These are phyloP conservation scores for Origma solitaria DNA, from an alignment of 2,113 vertebrate genomes.

Conservation along the genomic window DNA sequence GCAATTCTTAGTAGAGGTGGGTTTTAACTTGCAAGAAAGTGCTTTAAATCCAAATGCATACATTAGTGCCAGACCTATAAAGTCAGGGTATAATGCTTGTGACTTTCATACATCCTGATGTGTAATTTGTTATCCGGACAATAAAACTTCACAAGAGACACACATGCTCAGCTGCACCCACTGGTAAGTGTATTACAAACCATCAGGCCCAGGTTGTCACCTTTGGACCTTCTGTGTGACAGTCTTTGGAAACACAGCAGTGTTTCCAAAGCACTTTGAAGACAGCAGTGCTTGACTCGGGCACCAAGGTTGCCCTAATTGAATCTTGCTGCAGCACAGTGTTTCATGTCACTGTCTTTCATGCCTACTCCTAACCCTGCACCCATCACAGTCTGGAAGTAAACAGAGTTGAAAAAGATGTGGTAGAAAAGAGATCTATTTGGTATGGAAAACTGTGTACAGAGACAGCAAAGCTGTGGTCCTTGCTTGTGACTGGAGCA, in stretches of 20 bases:
- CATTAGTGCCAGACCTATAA: slow-evolving; percentile 37
- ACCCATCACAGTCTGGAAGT: background rate
- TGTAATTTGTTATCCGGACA: background rate
- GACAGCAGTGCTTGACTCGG: background rate
- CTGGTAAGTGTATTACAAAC: background rate
- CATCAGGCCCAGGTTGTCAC: background rate
- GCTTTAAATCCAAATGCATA: slow-evolving; percentile 53
- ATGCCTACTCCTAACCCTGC: background rate
- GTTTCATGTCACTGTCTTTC: background rate
- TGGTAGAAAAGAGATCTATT: background rate
- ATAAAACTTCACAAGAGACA: background rate
- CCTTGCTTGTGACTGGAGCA: background rate
- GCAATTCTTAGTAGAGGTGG: slow-evolving; percentile 32
- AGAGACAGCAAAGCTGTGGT: background rate
- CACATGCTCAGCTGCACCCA: background rate
- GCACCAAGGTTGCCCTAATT: background rate
- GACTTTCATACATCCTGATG: slow-evolving; percentile 8
- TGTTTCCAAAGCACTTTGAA: too few relatives aligned
- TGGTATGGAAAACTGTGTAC: background rate
- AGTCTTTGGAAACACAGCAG: too few relatives aligned
- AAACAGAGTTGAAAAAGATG: background rate
- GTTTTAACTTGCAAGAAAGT: slow-evolving; percentile 58
- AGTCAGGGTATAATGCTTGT: slow-evolving; percentile 13
- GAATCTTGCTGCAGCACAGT: fast-evolving
- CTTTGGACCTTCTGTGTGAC: background rate